Evolutionary conservation across 1,140 invertebrate species (phyloP), one percentile per base, ranked within the genome.

Genomic region (Solenopsis invicta): DNA sequence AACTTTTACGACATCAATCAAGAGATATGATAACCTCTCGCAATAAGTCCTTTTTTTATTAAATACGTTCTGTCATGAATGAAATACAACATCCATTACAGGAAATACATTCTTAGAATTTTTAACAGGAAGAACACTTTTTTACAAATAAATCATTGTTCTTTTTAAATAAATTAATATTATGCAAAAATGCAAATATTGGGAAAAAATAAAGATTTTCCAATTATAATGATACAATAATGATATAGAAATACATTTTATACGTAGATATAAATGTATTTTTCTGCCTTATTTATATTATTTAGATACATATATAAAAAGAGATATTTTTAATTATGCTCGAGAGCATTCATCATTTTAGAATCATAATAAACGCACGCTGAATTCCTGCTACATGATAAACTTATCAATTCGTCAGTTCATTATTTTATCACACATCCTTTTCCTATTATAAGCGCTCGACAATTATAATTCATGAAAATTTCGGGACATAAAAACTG

Each of bases 361-460:
- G 18, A 81, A 52, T 10, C 24, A 12, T 13, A 56, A 56, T 12
- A 13, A 72, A 72, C 18, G 5, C 24, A 16, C 21, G 3, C 13
- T 59, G n/a, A 48, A 82, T 72, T 59, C 21, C 13, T 37, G 16
- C 37, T 45, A 18, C 24, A 34, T 48, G 80, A 81, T 85, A 77
- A 90, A 78, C 41, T 72, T 81, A 81, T 92, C 87, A 78, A 52
- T 78, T 54, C 34, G 69, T 64, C 54, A 62, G 54, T 75, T 74
- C 50, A 85, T 74, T 81, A 85, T 67, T 76, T 87, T 92, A 93
- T 92, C 91, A 45, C 18, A 89, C 89, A 93, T 92, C 92, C 91
- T 91, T 91, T 93, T 92, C 91, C 92, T 92, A 4, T 4, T 41
- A 41, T 4, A 41, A 10, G 18, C 21, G 34, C 16, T 52, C 1